Base-by-base conservation (phyloP, 2,888 invertebrate genomes). In the Stratiomys singularior region DNA sequence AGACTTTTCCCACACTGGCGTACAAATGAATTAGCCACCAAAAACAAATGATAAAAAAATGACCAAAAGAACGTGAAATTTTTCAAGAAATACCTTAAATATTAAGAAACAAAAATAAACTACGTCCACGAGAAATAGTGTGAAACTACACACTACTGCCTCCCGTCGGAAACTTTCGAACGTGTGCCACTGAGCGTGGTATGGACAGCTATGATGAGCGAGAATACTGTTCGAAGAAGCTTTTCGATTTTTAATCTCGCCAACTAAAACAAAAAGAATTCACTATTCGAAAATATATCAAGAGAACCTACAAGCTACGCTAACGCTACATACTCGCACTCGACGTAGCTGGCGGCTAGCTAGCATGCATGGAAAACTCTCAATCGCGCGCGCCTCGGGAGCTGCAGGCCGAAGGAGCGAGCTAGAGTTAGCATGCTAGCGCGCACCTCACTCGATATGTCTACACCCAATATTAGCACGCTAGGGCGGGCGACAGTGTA, bases 161-260 rank as follows among this genome's bases (percentile, higher is more conserved):
- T 25, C 58, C 58, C 21, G 58, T 9, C 25, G 25, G 58, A 60
- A 23, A 60, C 9, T 60, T 25, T 60, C 18, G 58, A 60, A 25
- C 58, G 58, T 60, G 25, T 60, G 58, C 23, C 25, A 5, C 25
- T 9, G 58, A 60, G 52, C 52, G 52, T 18, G 37, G 25, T 60
- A 23, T 23, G 58, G 23, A 60, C 25, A 25, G 25, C 25, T 60
- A 25, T 52, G 11, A 25, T 60, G 58, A 23, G 58, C 58, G 58
- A 60, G 58, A 60, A 25, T 64, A 7, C 28, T 28, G 15, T 28
- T 30, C 64, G 30, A 64, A 64, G 64, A 64, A 64, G 64, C 64
- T 64, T 64, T 64, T 64, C 64, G 64, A 64, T 64, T 64, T 64
- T 30, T 64, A 30, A 64, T 64, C 64, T 64, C 28, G 13, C 28